Conservation (phyloP, 2,113 vertebrate species). For the Marcusenius ussheri region DNA sequence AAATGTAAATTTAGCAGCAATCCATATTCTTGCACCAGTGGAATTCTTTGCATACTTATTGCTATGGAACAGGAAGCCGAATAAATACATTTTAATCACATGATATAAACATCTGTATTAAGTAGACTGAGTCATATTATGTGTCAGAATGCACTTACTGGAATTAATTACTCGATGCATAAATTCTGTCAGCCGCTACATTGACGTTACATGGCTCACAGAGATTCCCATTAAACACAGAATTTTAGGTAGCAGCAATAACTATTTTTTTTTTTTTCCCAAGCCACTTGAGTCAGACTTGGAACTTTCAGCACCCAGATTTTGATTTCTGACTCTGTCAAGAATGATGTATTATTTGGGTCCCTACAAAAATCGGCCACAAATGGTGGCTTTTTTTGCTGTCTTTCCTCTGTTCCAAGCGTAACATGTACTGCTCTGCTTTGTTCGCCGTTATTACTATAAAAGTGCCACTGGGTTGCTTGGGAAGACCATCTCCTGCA, state of each 20-base stretch:
- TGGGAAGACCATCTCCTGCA: background rate
- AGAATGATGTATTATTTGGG: background rate
- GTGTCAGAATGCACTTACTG: slow-evolving; percentile 21
- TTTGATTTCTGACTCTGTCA: background rate
- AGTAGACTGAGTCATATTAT: slow-evolving; percentile 22
- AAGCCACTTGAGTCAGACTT: background rate
- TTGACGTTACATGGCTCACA: background rate
- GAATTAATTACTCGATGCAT: slow-evolving; percentile 21
- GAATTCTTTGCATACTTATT: background rate
- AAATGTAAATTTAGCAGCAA: background rate
- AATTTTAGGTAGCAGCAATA: background rate
- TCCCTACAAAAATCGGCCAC: background rate
- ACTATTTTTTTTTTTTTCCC: background rate
- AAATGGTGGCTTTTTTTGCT: background rate
- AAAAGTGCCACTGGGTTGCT: background rate
- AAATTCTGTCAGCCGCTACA: background rate
- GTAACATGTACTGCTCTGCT: background rate
- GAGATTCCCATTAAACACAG: background rate
- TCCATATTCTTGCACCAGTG: background rate
- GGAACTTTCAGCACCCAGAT: background rate
- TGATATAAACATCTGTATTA: slow-evolving; percentile 19
- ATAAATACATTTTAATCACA: slow-evolving; percentile 13
- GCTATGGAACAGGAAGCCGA: background rate
- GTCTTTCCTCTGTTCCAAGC: background rate
- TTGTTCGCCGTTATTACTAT: background rate